A percentile compares a stretch with the other conserved stretches of the same genome.
Conservation (phyloP, 1,140 invertebrate genomes). For the Temnothorax curvispinosus region DNA sequence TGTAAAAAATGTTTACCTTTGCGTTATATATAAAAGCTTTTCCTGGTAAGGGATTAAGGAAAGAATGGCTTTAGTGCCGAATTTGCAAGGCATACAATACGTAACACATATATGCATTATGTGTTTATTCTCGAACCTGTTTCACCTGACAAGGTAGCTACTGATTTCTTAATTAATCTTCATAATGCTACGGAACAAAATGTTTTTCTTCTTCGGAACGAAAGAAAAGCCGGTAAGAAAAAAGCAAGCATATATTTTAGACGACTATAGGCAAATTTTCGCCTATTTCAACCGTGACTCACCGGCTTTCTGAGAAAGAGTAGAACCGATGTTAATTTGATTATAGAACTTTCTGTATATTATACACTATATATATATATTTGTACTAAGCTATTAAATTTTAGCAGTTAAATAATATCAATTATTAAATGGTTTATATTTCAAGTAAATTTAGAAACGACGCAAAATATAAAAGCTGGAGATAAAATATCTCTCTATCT, state of each 20-base stretch:
- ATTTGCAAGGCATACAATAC: too few species aligned
- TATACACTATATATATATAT: not conserved
- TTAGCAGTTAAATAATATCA: not conserved
- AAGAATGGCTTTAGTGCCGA: too few species aligned
- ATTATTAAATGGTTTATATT: not conserved
- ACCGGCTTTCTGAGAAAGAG: not conserved
- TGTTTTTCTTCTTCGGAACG: conserved; percentile 13
- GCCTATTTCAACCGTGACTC: not conserved
- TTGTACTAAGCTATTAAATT: not conserved
- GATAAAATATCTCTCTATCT: conserved; percentile 14
- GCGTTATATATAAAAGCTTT: not conserved
- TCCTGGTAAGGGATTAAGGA: conserved; percentile 6
- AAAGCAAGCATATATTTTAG: not conserved
- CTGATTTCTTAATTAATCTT: conserved; percentile 39
- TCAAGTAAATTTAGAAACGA: not conserved
- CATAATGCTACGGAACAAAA: conserved; percentile 31
- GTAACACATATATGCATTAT: too few species aligned
- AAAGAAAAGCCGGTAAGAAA: not conserved
- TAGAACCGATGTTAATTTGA: conserved; percentile 16
- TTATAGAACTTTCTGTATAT: not conserved
- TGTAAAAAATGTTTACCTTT: not conserved
- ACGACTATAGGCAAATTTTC: conserved; percentile 8
- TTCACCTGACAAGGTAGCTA: not conserved
- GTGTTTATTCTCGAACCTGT: too few species aligned
- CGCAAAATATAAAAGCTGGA: not conserved